phyloP scores from a whole-genome alignment of 2,888 invertebrate genomes.

The Nemapogon koenigi region DNA sequence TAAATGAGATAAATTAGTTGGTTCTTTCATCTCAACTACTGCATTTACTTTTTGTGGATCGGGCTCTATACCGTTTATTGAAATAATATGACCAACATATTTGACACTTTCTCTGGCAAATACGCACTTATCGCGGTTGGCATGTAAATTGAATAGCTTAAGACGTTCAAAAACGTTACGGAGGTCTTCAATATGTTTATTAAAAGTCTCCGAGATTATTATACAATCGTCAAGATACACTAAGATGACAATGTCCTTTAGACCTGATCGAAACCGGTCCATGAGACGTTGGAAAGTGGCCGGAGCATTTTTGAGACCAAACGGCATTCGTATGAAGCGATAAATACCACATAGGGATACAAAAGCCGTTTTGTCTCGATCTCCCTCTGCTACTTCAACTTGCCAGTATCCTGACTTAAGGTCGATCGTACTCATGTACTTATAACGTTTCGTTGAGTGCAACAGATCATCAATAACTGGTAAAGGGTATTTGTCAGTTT shows the following conservation, averaged over 20 bases:
- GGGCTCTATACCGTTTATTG: conserved; percentile 7
- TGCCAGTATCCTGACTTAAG: conserved; percentile 30
- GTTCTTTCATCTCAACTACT: conserved; percentile 11
- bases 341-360: conserved; percentile 21
- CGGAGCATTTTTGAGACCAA: conserved; percentile 22
- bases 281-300: conserved; percentile 21
- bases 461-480: conserved; percentile 28
- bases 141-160: conserved; percentile 12
- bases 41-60: conserved; percentile 6
- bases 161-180: conserved; percentile 11
- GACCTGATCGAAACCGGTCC: conserved; percentile 18
- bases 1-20: conserved; percentile 16
- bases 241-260: conserved; percentile 13
- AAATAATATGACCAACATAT: conserved; percentile 11
- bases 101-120: conserved; percentile 6
- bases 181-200: conserved; percentile 17
- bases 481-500: conserved; percentile 20
- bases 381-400: conserved; percentile 17
- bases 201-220: conserved; percentile 17
- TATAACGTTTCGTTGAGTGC: conserved; percentile 20
- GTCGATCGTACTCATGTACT: conserved; percentile 25
- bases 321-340: conserved; percentile 22
- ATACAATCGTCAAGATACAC: conserved; percentile 21
- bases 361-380: conserved; percentile 22
- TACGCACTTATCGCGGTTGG: conserved; percentile 13